phyloP scores from a whole-genome alignment of 1,140 invertebrate species.

The Grapholita molesta region DNA sequence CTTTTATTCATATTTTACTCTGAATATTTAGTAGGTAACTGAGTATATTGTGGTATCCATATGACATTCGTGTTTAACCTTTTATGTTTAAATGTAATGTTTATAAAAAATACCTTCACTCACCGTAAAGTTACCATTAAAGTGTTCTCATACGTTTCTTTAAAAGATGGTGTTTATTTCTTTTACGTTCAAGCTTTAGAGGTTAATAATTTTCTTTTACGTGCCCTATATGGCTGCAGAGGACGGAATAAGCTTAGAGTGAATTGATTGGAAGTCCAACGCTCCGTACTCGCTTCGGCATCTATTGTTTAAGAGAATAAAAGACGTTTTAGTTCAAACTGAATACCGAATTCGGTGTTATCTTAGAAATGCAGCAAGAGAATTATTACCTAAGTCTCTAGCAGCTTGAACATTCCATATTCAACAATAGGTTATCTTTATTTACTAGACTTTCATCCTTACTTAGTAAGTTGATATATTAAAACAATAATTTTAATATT shows the following conservation, averaged over 20 bases:
- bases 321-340: not conserved
- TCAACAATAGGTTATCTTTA: no score
- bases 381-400: not conserved
- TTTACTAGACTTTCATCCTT: no score
- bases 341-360: not conserved
- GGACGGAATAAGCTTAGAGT: not conserved
- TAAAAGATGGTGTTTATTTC: not conserved
- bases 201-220: not conserved
- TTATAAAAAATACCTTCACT: no score
- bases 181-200: not conserved
- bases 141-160: not conserved
- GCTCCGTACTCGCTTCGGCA: not conserved
- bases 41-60: no score
- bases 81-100: no score
- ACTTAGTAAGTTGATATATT: no score
- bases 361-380: not conserved
- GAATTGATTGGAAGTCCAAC: not conserved
- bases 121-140: no score
- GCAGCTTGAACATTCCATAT: not conserved
- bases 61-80: no score
- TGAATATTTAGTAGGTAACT: no score
- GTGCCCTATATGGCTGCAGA: not conserved
- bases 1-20: no score
- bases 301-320: constrained; percentile 2
- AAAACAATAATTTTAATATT: no score